phyloP scores from a whole-genome alignment of 2,113 vertebrate genomes.

The Charadrius vociferus region DNA sequence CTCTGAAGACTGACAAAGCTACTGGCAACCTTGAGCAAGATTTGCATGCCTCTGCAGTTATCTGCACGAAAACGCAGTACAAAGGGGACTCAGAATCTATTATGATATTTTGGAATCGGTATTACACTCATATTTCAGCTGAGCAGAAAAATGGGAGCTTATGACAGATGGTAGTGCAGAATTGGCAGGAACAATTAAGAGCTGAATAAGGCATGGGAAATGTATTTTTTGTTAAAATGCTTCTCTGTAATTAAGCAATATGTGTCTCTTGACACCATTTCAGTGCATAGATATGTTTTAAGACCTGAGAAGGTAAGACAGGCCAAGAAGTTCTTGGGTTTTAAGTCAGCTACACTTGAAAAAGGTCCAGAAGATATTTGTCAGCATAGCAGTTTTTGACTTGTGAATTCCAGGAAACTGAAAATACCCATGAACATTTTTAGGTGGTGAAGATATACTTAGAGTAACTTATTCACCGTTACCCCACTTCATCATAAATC shows the following conservation, averaged over 20 bases:
- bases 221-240: conserved; percentile 32
- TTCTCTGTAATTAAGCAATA: conserved; percentile 47
- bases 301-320: conserved; percentile 12
- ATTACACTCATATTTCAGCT: conserved; percentile 41
- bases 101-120: conserved; percentile 47
- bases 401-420: neutral
- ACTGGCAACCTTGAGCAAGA: conserved; percentile 23
- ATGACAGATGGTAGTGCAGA: conserved; percentile 53
- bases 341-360: neutral
- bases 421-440: conserved; percentile 1
- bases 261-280: conserved; percentile 30
- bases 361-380: neutral
- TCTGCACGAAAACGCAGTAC: neutral
- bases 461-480: neutral
- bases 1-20: conserved; percentile 25
- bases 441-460: neutral
- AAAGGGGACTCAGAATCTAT: conserved; percentile 50
- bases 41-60: conserved; percentile 22
- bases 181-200: conserved; percentile 60
- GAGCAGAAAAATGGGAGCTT: conserved; percentile 39
- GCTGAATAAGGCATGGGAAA: conserved; percentile 21
- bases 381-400: neutral
- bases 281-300: neutral
- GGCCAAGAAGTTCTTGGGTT: neutral
- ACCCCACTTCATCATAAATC: neutral